These are phyloP conservation scores for roundworm (Caenorhabditis elegans) DNA, from an alignment of 1,140 invertebrate species.

Conservation along the genomic window DNA sequence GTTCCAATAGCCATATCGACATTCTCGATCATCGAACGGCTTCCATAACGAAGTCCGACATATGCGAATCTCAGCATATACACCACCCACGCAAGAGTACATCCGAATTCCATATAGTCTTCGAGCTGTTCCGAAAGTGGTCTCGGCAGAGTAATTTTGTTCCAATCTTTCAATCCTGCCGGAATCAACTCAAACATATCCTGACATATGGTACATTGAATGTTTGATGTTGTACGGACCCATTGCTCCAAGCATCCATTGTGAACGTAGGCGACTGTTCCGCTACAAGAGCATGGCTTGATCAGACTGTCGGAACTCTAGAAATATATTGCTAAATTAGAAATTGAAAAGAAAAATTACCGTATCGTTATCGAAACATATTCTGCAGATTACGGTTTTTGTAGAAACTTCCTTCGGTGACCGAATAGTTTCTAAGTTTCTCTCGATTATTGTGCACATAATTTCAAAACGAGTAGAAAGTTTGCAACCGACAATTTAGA, in stretches of 20 bases:
- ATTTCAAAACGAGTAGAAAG: neutral
- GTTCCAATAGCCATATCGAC: neutral
- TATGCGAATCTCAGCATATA: slow-evolving; percentile 24
- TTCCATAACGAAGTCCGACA: neutral
- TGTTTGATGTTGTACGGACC: slow-evolving; percentile 2
- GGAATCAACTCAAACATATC: neutral
- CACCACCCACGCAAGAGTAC: slow-evolving; percentile 32
- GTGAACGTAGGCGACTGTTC: slow-evolving; percentile 33
- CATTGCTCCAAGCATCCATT: slow-evolving; percentile 28
- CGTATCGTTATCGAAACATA: neutral
- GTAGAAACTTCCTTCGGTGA: neutral
- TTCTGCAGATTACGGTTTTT: neutral
- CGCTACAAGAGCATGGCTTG: slow-evolving; percentile 19
- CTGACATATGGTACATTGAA: slow-evolving; percentile 37
- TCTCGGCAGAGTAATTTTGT: neutral
- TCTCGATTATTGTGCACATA: neutral
- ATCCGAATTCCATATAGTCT: slow-evolving; percentile 39
- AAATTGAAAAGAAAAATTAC: too few relatives aligned
- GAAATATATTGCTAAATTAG: too few relatives aligned
- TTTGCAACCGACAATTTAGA: neutral
- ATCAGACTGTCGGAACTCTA: neutral
- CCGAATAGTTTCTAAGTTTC: neutral
- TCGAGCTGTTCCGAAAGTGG: slow-evolving; percentile 23
- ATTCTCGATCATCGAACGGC: neutral
- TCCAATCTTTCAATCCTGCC: slow-evolving; percentile 13